Evolutionary conservation across 1,140 invertebrate species (phyloP), one percentile per base, ranked within the genome.

Genomic region (Ostrea denselamellosa): DNA sequence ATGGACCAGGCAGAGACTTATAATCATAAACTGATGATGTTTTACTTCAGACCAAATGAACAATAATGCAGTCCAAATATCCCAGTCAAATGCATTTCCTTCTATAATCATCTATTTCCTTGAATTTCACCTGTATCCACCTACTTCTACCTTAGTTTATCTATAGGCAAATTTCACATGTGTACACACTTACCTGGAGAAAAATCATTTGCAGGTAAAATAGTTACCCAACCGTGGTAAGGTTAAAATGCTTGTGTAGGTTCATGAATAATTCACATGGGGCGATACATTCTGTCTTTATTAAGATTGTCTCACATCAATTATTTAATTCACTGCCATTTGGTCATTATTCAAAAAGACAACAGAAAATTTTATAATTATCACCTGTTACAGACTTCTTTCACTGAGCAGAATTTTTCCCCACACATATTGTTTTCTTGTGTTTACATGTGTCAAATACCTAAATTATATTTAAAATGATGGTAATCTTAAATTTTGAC

Each of bases 211-310:
- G 56, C 28, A 77, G 9, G 68, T 77, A 77, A 77, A 77, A 77
- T 22, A 77, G 25, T 77, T 28, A 77, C 68, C 68, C 68, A 77
- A 77, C 68, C 68, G 25, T 77, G 68, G 12, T 77, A 34, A 77
- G 22, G 68, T 77, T 77, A 77, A 77, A 77, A 77, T 34, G 14
- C 22, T 25, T 77, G 68, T 77, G 25, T 77, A 14, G 68, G 12
- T 77, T 77, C 28, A 77, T 77, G 68, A 77, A 77, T 77, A 28
- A 77, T 77, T 77, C 68, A 77, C 68, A 77, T 28, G 25, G 22
- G 68, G 68, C 68, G 68, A 34, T 14, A 34, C 68, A 77, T 22
- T 77, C 68, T 25, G 34, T 77, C 25, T 77, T 25, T 77, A n/a
- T 62, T 34, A 77, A 34, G 14, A 34, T 0, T 25, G 25, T 28